Conservation (phyloP, 2,888 invertebrate genomes). For the Apamea monoglypha region DNA sequence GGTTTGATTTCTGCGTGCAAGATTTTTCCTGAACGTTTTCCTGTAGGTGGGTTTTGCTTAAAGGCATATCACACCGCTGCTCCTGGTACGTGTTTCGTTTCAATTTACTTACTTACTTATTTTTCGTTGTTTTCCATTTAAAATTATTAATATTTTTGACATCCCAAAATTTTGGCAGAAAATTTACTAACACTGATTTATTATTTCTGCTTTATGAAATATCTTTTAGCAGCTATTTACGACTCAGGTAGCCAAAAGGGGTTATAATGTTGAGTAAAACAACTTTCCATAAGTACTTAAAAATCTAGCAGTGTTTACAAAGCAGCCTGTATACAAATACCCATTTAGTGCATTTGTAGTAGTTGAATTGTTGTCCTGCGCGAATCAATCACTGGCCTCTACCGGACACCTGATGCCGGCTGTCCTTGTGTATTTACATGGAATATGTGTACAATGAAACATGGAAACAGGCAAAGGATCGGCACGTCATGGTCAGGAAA, state of each 20-base stretch:
- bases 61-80: background rate
- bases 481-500: background rate
- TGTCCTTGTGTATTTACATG: conserved; percentile 63
- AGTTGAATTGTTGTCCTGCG: conserved; percentile 71
- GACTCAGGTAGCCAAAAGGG: background rate
- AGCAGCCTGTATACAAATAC: conserved; percentile 74
- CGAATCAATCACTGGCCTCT: conserved; percentile 84
- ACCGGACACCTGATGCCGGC: conserved; percentile 82
- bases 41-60: conserved; percentile 45
- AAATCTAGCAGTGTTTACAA: background rate
- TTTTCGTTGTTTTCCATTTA: background rate
- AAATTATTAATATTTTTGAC: background rate
- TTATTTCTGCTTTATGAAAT: background rate
- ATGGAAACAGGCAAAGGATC: background rate
- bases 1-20: conserved; percentile 57
- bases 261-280: background rate
- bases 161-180: background rate
- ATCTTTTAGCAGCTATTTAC: background rate
- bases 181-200: background rate
- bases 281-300: background rate
- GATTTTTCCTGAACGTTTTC: conserved; percentile 53
- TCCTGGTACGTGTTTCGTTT: background rate
- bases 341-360: conserved; percentile 75
- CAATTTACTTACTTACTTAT: no score
- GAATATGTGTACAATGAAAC: background rate